A percentile compares a stretch with the other conserved stretches of the same genome.
These are phyloP conservation scores for Colius striatus DNA, from an alignment of 2,113 vertebrate genomes.

Conservation along the genomic window DNA sequence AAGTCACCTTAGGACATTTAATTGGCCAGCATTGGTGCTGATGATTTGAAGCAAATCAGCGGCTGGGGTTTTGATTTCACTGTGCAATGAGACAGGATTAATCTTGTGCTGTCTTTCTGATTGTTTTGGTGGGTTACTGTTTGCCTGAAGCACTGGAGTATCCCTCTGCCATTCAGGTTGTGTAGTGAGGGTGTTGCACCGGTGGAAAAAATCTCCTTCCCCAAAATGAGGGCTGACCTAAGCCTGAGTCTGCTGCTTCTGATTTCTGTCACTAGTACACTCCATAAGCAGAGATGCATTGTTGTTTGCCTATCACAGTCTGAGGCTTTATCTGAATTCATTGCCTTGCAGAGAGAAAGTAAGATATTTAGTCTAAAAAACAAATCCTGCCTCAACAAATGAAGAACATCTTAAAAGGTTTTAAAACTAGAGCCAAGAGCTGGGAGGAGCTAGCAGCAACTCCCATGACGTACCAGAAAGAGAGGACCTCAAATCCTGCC, in stretches of 20 bases:
- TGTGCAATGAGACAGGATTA: background rate
- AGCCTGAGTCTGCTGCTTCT: background rate
- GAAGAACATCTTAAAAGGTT: background rate
- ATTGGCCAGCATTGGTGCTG: background rate
- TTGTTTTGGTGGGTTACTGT: background rate
- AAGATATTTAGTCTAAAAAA: background rate
- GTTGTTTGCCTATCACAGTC: background rate
- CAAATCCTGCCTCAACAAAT: background rate
- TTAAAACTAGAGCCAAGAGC: background rate
- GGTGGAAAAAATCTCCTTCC: background rate
- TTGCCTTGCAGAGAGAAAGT: background rate
- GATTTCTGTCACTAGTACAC: background rate
- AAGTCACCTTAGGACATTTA: background rate
- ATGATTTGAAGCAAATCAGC: background rate
- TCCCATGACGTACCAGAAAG: background rate
- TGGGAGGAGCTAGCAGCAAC: background rate
- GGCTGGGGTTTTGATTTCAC: background rate
- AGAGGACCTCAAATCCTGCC: background rate
- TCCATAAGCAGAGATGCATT: rapidly evolving
- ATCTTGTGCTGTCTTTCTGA: background rate
- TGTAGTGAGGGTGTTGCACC: background rate
- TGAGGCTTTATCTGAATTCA: background rate
- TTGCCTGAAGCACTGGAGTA: background rate
- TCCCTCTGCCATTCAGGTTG: background rate
- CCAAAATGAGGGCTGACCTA: background rate